A percentile compares a stretch with the other conserved stretches of the same genome.
Evolutionary conservation across 2,797 vertebrate genomes (phyloP).

Genomic region (Cynopterus sphinx): DNA sequence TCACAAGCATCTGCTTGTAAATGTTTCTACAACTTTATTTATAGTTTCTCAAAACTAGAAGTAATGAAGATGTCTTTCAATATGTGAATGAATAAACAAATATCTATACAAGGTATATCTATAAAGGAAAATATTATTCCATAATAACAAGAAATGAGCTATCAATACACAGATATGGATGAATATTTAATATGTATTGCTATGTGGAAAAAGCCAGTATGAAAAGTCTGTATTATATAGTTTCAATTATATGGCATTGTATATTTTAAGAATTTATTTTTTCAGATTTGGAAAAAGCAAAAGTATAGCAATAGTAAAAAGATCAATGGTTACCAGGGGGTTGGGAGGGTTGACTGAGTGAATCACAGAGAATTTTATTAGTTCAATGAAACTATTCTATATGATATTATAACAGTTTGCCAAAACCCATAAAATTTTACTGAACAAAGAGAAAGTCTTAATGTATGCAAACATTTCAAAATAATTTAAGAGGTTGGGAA

Average conservation of each 20-base stretch:
- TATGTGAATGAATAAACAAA: neutral
- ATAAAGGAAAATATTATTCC: neutral
- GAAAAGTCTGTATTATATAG: neutral
- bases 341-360: neutral
- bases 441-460: neutral
- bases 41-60: neutral
- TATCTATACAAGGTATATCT: neutral
- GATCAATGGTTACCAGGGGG: neutral
- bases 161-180: neutral
- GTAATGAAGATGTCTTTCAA: neutral
- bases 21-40: neutral
- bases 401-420: neutral
- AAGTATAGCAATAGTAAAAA: neutral
- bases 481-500: neutral
- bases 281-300: neutral
- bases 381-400: neutral
- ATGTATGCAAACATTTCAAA: neutral
- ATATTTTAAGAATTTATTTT: neutral
- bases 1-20: neutral
- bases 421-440: neutral
- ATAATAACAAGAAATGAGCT: neutral
- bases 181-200: neutral
- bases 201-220: neutral
- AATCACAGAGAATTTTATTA: neutral
- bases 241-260: neutral